These are phyloP conservation scores for Tineola bisselliella DNA, from an alignment of 2,888 invertebrate species.

Conservation along the genomic window DNA sequence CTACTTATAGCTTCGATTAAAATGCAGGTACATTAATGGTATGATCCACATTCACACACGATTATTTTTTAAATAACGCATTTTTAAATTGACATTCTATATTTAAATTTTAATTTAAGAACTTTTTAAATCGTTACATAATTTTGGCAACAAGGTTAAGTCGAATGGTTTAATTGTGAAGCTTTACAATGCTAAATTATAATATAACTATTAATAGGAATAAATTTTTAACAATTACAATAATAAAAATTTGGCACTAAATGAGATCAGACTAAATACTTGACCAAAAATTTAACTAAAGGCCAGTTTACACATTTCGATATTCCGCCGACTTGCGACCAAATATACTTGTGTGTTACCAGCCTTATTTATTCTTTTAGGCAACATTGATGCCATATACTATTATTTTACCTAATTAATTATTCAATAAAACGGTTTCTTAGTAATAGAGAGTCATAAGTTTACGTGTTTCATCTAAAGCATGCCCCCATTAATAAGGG, in stretches of 20 bases:
- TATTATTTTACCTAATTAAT: background rate
- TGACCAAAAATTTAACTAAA: background rate
- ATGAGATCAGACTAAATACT: background rate
- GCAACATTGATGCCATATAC: background rate
- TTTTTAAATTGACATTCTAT: background rate
- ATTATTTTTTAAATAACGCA: too few relatives aligned
- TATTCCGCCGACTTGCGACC: background rate
- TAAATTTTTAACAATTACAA: background rate
- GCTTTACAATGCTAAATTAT: too few relatives aligned
- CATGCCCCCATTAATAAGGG: too few relatives aligned
- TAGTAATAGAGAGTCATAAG: background rate
- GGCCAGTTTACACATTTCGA: background rate
- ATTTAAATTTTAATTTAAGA: background rate
- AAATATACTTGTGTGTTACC: background rate
- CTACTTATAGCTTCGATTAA: too few relatives aligned
- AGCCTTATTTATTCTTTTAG: background rate
- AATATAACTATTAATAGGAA: too few relatives aligned
- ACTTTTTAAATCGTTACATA: background rate
- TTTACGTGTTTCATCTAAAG: too few relatives aligned
- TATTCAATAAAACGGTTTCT: background rate
- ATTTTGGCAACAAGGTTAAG: background rate
- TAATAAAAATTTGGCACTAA: slow-evolving; percentile 4
- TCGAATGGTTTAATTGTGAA: background rate
- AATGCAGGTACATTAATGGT: too few relatives aligned
- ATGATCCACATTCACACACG: too few relatives aligned